Conservation (phyloP, 35 echinoderm and acorn worm genomes). For the Apostichopus japonicus region DNA sequence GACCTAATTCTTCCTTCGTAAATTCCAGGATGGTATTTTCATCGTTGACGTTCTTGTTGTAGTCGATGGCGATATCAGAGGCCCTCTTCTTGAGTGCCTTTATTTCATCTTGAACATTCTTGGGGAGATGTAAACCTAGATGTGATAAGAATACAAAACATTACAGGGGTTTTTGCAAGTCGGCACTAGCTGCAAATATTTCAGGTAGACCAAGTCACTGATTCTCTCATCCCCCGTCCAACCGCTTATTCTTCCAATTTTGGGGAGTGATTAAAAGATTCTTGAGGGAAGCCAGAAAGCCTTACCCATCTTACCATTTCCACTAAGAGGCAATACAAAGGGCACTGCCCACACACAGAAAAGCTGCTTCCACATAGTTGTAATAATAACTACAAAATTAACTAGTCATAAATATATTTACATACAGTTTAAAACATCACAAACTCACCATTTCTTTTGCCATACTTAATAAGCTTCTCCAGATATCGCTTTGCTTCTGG, state of each 20-base stretch:
- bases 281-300: no score
- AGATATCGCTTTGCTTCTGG: constrained; percentile 78
- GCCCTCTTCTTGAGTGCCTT: constrained; percentile 94
- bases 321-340: no score
- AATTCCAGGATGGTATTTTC: constrained; percentile 96
- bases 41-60: constrained; percentile 98
- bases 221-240: no score
- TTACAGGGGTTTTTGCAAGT: neutral
- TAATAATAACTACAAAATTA: no score
- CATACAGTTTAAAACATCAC: no score
- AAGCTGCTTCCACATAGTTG: no score
- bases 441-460: constrained; percentile 86
- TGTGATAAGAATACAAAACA: neutral
- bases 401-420: no score
- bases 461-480: constrained; percentile 86
- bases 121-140: constrained; percentile 83
- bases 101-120: constrained; percentile 81
- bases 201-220: neutral
- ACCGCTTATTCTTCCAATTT: no score
- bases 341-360: no score
- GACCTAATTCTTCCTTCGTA: constrained; percentile 82
- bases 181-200: neutral
- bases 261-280: no score
- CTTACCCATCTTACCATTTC: no score
- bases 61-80: constrained; percentile 96